Base-by-base conservation (phyloP, 2,113 vertebrate species). In the Oostethus manadensis region DNA sequence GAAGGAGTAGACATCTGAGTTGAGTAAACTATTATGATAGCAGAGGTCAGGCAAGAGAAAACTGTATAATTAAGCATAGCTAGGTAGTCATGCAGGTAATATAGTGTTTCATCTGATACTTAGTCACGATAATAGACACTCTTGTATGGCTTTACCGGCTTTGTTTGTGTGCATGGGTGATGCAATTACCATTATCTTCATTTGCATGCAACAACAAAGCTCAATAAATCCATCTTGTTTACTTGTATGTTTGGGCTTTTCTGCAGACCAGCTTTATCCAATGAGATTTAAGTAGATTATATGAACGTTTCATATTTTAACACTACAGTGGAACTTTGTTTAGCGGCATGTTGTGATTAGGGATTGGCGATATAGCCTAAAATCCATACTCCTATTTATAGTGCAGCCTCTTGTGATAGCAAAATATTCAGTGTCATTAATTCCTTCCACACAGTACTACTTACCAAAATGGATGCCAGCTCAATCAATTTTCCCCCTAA, bases 21-120 rank as follows among this genome's bases (percentile, higher is more conserved):
- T 87, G 81, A 85, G n/a, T n/a, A n/a, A n/a, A n/a, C n/a, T n/a
- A n/a, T n/a, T n/a, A n/a, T 68, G 50, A 78, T 86, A 79, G 74
- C 81, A 88, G 88, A 87, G 87, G 85, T 88, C 80, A 80, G 59
- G 62, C 78, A 71, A 79, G 83, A 83, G 78, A 82, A 86, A 73
- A 58, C 66, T 79, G 74, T 80, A 71, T 85, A 90, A 90, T 90
- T 87, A 89, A 78, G 83, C 76, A 81, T 79, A 86, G 82, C 76
- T 73, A 74, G 79, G 77, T 83, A 85, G 86, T 88, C 82, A 85
- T 87, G 84, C 79, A 86, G 75, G 83, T 88, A 85, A 89, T 89
- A 82, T n/a, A n/a, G 73, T 76, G 71, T 79, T 86, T 84, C 79
- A 71, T 77, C 64, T 83, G 80, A 85, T 83, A 88, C 85, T 85